These are phyloP conservation scores for Andrena cerasifolii DNA, from an alignment of 1,140 invertebrate genomes.

Conservation along the genomic window DNA sequence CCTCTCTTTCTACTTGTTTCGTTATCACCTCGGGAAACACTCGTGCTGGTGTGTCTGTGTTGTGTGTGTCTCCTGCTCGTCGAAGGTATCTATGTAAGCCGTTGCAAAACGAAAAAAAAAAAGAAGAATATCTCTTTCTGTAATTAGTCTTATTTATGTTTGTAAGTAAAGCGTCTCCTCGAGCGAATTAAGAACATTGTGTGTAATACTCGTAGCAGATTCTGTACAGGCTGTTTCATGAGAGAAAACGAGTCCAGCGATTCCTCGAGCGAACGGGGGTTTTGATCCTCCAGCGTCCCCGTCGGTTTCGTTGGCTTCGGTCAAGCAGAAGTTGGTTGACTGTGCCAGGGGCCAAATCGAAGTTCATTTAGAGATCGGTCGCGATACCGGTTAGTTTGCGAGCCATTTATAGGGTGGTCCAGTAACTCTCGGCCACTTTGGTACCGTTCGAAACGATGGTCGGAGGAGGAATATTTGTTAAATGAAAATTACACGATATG, in stretches of 20 bases:
- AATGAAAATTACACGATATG: too few species aligned
- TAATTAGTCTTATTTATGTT: slow-evolving; percentile 58
- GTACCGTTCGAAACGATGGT: too few species aligned
- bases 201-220: slow-evolving; percentile 43
- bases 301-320: not conserved
- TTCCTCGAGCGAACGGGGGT: not conserved
- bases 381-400: not conserved
- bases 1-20: not conserved
- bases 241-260: not conserved
- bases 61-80: not conserved
- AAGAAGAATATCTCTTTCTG: slow-evolving; percentile 24
- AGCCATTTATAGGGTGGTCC: slow-evolving; percentile 8
- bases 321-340: not conserved
- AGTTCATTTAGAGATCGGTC: not conserved
- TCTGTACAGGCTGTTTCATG: slow-evolving; percentile 38
- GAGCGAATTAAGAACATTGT: slow-evolving; percentile 29
- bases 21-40: slow-evolving; percentile 6
- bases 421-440: not conserved
- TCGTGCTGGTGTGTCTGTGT: too few species aligned
- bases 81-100: slow-evolving; percentile 19
- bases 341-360: not conserved
- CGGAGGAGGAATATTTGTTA: not conserved
- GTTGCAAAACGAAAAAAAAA: slow-evolving; percentile 10
- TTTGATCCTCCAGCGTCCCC: too few species aligned
- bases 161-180: slow-evolving; percentile 25